Evolutionary conservation across 2,113 vertebrate species (phyloP), one percentile per base, ranked within the genome.

Genomic region (Laticauda laticaudata): DNA sequence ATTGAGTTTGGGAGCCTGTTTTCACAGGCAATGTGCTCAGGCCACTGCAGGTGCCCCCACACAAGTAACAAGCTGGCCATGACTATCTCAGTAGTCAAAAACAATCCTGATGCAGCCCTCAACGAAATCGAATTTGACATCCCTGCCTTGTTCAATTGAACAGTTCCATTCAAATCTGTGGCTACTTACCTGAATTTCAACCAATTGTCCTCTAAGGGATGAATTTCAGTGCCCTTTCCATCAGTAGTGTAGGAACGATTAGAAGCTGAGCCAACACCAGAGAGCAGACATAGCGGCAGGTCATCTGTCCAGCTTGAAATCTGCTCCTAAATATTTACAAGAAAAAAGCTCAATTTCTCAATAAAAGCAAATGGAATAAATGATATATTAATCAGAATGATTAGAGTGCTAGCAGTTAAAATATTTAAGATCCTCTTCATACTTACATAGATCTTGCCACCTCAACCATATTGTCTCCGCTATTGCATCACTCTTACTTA

Each of bases 241-340:
- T 99, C 99, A 0, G 98, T 94, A 18, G 98, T 97, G 61, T 99
- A 99, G 81, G 98, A 97, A 57, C 98, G 98, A 96, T 99, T 99
- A 59, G 98, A 97, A 29, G 99, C 98, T 0, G 98, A 98, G 55
- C 99, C 99, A 0, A 99, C 98, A 0, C 99, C 99, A 0, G 99
- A 99, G 95, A 99, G 98, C 95, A 99, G 98, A 95, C 99, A 99
- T 89, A 98, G 98, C 0, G 99, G 99, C 20, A 99, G 98, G 95
- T 99, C 99, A 4, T 99, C 99, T 4, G 99, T 99, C 99, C 99
- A 99, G 94, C 99, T 99, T 93, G 99, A 98, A 96, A 99, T 98
- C 98, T 99, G 98, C 15, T 98, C 98, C 98, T 97, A 89, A 34
- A 43, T 86, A 89, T 56, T 5, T 88, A 7, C 24, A 93, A 92